Conservation (phyloP, 2,113 vertebrate species). For the Alectura lathami region DNA sequence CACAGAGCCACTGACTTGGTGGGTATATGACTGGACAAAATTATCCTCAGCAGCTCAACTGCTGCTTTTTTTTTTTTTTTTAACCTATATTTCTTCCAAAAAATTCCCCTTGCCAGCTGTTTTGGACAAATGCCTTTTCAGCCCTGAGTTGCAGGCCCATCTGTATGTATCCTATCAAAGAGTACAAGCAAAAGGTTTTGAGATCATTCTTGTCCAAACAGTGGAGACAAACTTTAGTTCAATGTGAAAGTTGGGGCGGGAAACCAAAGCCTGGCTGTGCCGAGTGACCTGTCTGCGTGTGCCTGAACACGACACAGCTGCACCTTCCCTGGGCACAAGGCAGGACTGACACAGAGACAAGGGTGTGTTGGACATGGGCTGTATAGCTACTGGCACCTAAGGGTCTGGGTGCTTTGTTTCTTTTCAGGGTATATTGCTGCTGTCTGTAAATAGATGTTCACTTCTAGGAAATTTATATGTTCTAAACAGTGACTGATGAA, state of each 20-base stretch:
- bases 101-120: not conserved
- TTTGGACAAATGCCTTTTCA: not conserved
- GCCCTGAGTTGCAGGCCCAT: not conserved
- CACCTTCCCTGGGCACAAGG: fast-evolving
- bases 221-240: not conserved
- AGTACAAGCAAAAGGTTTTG: not conserved
- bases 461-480: not conserved
- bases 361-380: not conserved
- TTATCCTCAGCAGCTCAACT: not conserved
- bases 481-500: not conserved
- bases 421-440: not conserved
- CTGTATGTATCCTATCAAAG: not conserved
- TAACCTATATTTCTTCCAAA: not conserved
- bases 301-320: fast-evolving
- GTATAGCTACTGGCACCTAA: not conserved
- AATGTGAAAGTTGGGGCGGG: not conserved
- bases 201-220: not conserved
- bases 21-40: not conserved
- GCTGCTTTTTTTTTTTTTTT: conserved; percentile 22
- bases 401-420: not conserved
- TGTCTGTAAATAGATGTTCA: not conserved
- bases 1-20: not conserved
- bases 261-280: fast-evolving
- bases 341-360: not conserved
- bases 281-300: not conserved